phyloP scores from a whole-genome alignment of 1,140 invertebrate species.

The Drosophila guanche region DNA sequence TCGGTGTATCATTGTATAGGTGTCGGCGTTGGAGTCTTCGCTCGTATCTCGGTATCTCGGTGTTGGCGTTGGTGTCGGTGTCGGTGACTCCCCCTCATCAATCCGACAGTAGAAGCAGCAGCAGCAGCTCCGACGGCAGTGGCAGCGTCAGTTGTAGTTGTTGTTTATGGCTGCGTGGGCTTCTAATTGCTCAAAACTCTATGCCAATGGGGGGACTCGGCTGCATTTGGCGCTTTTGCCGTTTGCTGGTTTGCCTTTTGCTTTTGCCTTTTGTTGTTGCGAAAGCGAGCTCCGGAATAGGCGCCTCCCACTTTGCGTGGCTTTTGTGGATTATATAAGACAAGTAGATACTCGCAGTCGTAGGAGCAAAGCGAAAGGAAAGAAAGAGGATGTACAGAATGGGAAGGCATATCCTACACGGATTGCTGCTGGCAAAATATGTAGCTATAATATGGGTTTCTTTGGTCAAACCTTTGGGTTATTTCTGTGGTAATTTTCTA shows the following conservation, averaged over 20 bases:
- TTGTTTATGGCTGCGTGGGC: conserved; percentile 82
- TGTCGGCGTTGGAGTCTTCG: conserved; percentile 12
- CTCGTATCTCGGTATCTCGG: conserved; percentile 1
- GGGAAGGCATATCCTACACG: too few relatives aligned
- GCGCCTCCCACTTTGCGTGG: conserved; percentile 75
- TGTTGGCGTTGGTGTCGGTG: not conserved
- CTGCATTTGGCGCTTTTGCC: conserved; percentile 74
- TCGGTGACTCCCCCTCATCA: too few relatives aligned
- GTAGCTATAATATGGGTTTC: too few relatives aligned
- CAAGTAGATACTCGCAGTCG: not conserved
- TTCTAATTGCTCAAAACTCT: conserved; percentile 82
- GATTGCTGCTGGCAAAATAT: too few relatives aligned
- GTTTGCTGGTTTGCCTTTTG: conserved; percentile 8
- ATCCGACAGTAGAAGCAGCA: too few relatives aligned
- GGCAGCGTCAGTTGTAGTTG: conserved; percentile 50
- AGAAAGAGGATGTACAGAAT: too few relatives aligned
- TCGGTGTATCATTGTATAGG: too few relatives aligned
- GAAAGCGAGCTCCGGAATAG: conserved; percentile 68
- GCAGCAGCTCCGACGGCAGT: too few relatives aligned
- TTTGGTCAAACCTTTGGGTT: too few relatives aligned
- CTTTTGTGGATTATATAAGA: conserved; percentile 38
- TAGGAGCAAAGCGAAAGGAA: too few relatives aligned
- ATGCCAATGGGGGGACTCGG: conserved; percentile 80
- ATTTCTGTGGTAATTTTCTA: too few relatives aligned
- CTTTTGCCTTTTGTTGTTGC: too few relatives aligned